These are phyloP conservation scores for Drosophila parabipectinata DNA, from an alignment of 1,140 invertebrate species.

Conservation along the genomic window DNA sequence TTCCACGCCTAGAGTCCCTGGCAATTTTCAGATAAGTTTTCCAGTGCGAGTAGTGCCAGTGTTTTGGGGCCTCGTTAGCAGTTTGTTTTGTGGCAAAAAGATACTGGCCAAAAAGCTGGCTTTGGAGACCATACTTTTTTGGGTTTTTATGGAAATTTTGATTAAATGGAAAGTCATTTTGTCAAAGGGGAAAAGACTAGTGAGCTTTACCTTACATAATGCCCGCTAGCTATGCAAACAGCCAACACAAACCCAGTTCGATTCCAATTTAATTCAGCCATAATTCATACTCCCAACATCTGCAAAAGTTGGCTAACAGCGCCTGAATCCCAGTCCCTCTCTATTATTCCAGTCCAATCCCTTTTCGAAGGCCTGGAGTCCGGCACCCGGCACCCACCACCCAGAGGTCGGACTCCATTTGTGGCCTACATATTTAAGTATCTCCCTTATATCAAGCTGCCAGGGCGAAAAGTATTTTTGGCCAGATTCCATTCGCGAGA, in stretches of 20 bases:
- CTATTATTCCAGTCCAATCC: constrained; percentile 22
- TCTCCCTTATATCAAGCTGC: constrained; percentile 42
- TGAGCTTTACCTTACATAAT: background rate
- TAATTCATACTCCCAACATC: constrained; percentile 31
- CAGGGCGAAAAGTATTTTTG: constrained; percentile 46
- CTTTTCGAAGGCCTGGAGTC: background rate
- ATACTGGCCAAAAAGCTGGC: constrained; percentile 8
- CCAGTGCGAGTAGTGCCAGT: constrained; percentile 11
- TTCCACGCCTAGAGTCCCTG: background rate
- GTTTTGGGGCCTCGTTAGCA: constrained; percentile 31
- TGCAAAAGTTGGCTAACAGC: constrained; percentile 10
- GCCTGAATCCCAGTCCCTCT: constrained; percentile 3
- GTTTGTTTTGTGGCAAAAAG: constrained; percentile 34
- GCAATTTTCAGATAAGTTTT: constrained; percentile 14
- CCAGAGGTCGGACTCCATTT: constrained; percentile 34
- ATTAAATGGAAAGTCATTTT: constrained; percentile 22
- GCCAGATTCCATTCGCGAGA: constrained; percentile 33
- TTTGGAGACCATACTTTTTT: constrained; percentile 1
- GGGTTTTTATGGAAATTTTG: constrained; percentile 22
- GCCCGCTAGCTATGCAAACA: background rate
- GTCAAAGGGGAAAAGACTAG: background rate
- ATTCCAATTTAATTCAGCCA: constrained; percentile 10
- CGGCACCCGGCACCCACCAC: background rate
- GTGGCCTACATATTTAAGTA: constrained; percentile 65
- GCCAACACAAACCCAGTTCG: constrained; percentile 2